A percentile compares a stretch with the other conserved stretches of the same genome.
Evolutionary conservation across 2,113 vertebrate genomes (phyloP).

Genomic region (Drymodes brunneopygia): DNA sequence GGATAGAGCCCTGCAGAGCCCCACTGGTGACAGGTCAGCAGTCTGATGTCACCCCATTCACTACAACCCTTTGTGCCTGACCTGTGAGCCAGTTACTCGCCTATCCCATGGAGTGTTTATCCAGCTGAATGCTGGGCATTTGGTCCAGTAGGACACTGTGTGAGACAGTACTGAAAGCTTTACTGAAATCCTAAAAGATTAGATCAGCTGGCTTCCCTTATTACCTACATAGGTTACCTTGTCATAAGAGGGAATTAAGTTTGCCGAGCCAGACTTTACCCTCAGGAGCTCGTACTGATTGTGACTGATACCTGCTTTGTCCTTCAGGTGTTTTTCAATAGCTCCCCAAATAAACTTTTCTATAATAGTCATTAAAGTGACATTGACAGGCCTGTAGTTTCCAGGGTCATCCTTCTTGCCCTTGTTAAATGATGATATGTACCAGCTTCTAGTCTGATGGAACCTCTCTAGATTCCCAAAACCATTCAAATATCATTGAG

Average conservation of each 20-base stretch:
- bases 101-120: not conserved
- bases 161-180: not conserved
- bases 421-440: not conserved
- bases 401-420: not conserved
- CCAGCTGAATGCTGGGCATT: not conserved
- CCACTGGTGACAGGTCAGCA: rapidly evolving
- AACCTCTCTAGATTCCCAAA: not conserved
- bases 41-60: not conserved
- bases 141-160: not conserved
- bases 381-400: not conserved
- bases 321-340: not conserved
- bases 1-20: not conserved
- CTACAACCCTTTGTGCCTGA: not conserved
- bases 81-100: rapidly evolving
- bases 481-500: not conserved
- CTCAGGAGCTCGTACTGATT: not conserved
- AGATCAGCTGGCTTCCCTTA: not conserved
- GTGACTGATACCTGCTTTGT: not conserved
- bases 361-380: not conserved
- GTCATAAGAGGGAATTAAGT: not conserved
- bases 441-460: not conserved
- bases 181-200: not conserved
- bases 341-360: not conserved
- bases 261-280: not conserved
- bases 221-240: not conserved